Evolutionary conservation across 2,888 invertebrate species (phyloP), one percentile per base, ranked within the genome.

Genomic region (Lepidochitona cinerea): DNA sequence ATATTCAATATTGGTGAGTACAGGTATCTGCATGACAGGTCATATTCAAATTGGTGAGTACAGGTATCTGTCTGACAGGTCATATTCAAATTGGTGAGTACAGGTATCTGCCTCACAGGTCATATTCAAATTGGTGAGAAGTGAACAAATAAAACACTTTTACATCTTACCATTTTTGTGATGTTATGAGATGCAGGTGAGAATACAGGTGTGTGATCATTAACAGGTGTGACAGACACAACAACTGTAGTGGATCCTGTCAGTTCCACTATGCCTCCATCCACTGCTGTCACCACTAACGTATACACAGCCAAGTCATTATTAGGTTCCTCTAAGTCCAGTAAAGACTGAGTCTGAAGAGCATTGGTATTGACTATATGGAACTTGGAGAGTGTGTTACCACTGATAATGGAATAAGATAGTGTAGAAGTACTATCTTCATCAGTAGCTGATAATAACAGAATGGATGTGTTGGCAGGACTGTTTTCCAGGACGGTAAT

Each of bases 341-440:
- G 73, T 1, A 68, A 71, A 5, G 73, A 75, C 14, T 75, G 76
- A 9, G 81, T 37, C 18, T 80, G 74, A 0, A 83, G 53, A 59
- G 76, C 74, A 36, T 76, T 74, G 12, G 59, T 41, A 6, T 59
- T 77, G 32, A 73, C 72, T 29, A 68, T 37, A 35, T 79, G 77
- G 53, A 82, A 66, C 32, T 70, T 72, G 0, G 74, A 41, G 3
- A 74, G 74, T 6, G 68, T 41, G 64, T 79, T 78, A 7, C 76
- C 72, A 59, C 74, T 66, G 23, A 65, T 72, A 33, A 82, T 66
- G 18, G 71, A 32, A 73, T 76, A 82, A 33, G 75, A 72, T 29
- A 82, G 68, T 3, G 76, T 71, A 6, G 78, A 68, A 9, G 80
- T 71, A 12, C 37, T n/a, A 64, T 76, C 76, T 36, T 23, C 49